Evolutionary conservation across 2,888 invertebrate genomes (phyloP).

Genomic region (Fabriciana adippe): DNA sequence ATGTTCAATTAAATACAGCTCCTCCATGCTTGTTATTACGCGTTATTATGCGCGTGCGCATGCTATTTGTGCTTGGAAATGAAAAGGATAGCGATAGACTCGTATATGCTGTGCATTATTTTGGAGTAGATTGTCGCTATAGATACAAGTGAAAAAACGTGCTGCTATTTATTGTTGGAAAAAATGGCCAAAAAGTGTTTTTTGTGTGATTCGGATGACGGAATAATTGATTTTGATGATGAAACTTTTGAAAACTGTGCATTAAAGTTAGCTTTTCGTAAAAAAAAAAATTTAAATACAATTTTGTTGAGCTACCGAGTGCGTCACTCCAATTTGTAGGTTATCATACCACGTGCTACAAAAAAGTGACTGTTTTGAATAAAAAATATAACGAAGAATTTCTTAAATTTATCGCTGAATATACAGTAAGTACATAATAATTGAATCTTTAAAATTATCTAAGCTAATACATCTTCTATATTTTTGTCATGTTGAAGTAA

Average conservation of each 20-base stretch:
- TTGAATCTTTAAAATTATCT: constrained; percentile 27
- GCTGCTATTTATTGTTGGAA: constrained; percentile 13
- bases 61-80: too few species aligned
- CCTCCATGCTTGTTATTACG: too few species aligned
- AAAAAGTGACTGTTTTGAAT: constrained; percentile 38
- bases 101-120: too few species aligned
- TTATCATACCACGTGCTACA: constrained; percentile 36
- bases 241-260: constrained; percentile 38
- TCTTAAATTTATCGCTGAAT: constrained; percentile 27
- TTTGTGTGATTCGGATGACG: constrained; percentile 35
- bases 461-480: constrained; percentile 23
- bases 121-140: too few species aligned
- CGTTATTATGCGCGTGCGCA: too few species aligned
- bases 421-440: constrained; percentile 39
- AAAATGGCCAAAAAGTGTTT: constrained; percentile 37
- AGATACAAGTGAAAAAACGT: too few species aligned
- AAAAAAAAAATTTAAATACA: constrained; percentile 38
- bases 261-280: constrained; percentile 40
- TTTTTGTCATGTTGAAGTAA: constrained; percentile 31
- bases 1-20: too few species aligned
- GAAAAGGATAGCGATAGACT: neutral
- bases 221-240: constrained; percentile 35
- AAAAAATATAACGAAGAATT: constrained; percentile 38
- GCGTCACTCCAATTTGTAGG: constrained; percentile 29
- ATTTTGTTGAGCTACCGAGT: constrained; percentile 31